Conservation (phyloP, 2,888 invertebrate genomes). For the Tipula lateralis region DNA sequence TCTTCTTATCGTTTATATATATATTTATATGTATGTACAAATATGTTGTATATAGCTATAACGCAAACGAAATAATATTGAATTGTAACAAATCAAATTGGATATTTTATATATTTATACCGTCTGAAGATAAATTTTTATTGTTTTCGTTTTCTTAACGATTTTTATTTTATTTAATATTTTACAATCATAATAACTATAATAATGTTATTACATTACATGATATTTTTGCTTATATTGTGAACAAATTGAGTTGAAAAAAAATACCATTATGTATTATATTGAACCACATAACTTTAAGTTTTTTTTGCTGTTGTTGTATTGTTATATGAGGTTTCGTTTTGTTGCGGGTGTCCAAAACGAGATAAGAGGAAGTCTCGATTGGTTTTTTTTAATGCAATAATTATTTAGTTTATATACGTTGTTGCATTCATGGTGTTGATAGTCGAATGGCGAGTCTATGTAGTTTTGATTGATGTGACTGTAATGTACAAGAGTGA, state of each 20-base stretch:
- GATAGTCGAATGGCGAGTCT: no score
- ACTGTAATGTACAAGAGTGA: no score
- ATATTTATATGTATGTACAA: no score
- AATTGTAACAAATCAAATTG: constrained; percentile 11
- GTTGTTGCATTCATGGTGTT: no score
- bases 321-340: background rate
- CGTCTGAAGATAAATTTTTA: constrained; percentile 20
- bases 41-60: no score
- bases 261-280: background rate
- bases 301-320: no score
- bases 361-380: background rate
- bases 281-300: background rate
- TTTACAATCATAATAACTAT: constrained; percentile 24
- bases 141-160: constrained; percentile 1
- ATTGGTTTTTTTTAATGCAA: background rate
- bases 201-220: constrained; percentile 11
- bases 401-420: background rate
- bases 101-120: background rate
- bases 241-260: constrained; percentile 3
- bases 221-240: background rate
- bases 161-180: background rate
- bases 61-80: background rate
- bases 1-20: background rate
- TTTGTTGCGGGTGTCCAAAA: background rate
- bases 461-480: no score